Evolutionary conservation across 1,140 invertebrate genomes (phyloP).

Genomic region (Metaphire vulgaris): DNA sequence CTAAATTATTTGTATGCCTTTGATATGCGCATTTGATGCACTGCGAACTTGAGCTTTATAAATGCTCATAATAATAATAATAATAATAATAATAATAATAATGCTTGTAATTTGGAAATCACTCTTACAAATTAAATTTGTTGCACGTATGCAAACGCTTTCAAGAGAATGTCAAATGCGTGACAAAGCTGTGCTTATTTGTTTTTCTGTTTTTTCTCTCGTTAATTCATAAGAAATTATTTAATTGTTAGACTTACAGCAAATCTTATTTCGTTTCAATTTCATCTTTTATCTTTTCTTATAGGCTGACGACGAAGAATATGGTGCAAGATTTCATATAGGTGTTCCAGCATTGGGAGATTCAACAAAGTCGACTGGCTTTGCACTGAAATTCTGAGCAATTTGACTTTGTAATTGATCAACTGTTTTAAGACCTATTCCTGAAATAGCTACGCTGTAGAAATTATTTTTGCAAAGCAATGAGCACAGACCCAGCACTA

Average conservation of each 20-base stretch:
- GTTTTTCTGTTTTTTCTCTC: background rate
- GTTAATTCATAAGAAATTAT: background rate
- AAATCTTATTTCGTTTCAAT: background rate
- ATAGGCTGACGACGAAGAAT: slow-evolving; percentile 28
- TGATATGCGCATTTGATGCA: too few relatives aligned
- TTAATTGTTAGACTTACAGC: background rate
- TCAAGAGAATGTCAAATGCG: background rate
- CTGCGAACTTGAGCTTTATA: too few relatives aligned
- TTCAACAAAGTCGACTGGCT: background rate
- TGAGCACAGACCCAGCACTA: too few relatives aligned
- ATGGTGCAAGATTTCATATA: background rate
- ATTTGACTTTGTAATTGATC: background rate
- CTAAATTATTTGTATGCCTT: background rate
- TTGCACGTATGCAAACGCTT: too few relatives aligned
- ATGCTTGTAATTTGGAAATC: too few relatives aligned
- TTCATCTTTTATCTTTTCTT: slow-evolving; percentile 1
- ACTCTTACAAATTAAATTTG: too few relatives aligned
- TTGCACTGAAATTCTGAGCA: background rate
- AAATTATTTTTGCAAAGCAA: too few relatives aligned
- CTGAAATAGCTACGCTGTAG: too few relatives aligned
- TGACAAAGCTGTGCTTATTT: background rate
- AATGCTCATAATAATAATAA: too few relatives aligned
- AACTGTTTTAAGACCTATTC: too few relatives aligned
- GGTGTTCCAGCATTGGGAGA: background rate
- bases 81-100: too few relatives aligned